Percentiles rank a stretch among this genome's conserved stretches.
phyloP scores from a whole-genome alignment of 2,888 invertebrate genomes.

The Aproaerema taeniolella region DNA sequence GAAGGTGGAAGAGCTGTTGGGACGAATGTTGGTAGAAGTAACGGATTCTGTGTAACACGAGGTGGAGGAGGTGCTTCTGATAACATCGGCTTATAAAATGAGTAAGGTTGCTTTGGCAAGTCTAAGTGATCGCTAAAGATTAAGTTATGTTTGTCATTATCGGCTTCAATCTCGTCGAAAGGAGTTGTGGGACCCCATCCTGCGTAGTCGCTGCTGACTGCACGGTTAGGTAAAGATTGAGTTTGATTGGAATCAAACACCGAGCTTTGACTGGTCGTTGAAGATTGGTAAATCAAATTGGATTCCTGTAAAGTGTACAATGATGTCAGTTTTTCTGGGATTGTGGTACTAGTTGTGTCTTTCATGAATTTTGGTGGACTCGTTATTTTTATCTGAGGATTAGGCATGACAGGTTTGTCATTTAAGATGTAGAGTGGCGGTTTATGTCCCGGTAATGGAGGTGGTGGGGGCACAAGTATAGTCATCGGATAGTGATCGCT shows the following conservation, averaged over 20 bases:
- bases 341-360: constrained; percentile 30
- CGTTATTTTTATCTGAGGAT: constrained; percentile 32
- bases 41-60: constrained; percentile 36
- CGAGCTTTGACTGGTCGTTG: constrained; percentile 72
- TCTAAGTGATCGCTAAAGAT: constrained; percentile 49
- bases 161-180: constrained; percentile 38
- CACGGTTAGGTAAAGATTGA: constrained; percentile 36
- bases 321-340: constrained; percentile 40
- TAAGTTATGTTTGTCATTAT: constrained; percentile 59
- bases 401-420: constrained; percentile 38
- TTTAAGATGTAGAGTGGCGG: constrained; percentile 46
- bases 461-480: constrained; percentile 83
- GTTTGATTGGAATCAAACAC: constrained; percentile 46
- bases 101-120: constrained; percentile 42
- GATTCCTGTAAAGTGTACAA: constrained; percentile 79
- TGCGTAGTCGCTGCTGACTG: constrained; percentile 65
- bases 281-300: constrained; percentile 81
- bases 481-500: constrained; percentile 79
- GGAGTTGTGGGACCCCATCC: constrained; percentile 72
- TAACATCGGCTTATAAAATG: constrained; percentile 57
- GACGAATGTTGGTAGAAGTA: constrained; percentile 40
- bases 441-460: constrained; percentile 65
- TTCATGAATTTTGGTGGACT: constrained; percentile 31
- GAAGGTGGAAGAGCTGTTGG: constrained; percentile 55
- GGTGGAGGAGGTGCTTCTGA: constrained; percentile 54